These are phyloP conservation scores for Trissolcus brochymenae DNA, from an alignment of 2,888 invertebrate genomes.

Conservation along the genomic window DNA sequence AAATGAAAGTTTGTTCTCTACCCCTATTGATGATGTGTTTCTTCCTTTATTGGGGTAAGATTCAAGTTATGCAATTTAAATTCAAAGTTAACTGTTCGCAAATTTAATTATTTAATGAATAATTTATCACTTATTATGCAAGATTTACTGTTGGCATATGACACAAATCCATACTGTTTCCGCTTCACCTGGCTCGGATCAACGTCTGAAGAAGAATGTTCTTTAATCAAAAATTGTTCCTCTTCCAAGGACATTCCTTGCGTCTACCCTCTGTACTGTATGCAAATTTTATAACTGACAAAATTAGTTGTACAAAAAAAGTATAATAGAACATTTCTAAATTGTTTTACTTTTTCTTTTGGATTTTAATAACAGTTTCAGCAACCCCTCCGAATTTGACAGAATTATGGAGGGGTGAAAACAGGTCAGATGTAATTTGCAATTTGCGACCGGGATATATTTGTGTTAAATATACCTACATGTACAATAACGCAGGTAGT, in stretches of 20 bases:
- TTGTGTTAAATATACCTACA: conserved; percentile 65
- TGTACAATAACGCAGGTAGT: conserved; percentile 63
- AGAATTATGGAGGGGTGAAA: conserved; percentile 60
- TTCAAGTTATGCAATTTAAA: background rate
- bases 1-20: conserved; percentile 11
- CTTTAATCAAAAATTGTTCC: conserved; percentile 48
- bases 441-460: conserved; percentile 59
- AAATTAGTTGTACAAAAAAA: background rate
- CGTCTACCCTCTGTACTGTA: conserved; percentile 38
- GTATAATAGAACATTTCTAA: background rate
- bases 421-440: conserved; percentile 58
- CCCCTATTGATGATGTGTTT: background rate
- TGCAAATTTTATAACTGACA: background rate
- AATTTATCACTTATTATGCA: conserved; percentile 9
- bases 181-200: conserved; percentile 67
- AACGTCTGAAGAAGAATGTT: conserved; percentile 31
- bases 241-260: conserved; percentile 37
- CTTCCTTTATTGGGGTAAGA: conserved; percentile 1
- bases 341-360: background rate
- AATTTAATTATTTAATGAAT: background rate
- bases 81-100: background rate
- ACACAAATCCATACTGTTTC: conserved; percentile 62
- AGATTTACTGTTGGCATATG: conserved; percentile 13
- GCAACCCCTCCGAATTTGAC: conserved; percentile 57
- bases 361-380: conserved; percentile 36